Base-by-base conservation (phyloP, 2,888 invertebrate genomes). In the Biston stratarius region DNA sequence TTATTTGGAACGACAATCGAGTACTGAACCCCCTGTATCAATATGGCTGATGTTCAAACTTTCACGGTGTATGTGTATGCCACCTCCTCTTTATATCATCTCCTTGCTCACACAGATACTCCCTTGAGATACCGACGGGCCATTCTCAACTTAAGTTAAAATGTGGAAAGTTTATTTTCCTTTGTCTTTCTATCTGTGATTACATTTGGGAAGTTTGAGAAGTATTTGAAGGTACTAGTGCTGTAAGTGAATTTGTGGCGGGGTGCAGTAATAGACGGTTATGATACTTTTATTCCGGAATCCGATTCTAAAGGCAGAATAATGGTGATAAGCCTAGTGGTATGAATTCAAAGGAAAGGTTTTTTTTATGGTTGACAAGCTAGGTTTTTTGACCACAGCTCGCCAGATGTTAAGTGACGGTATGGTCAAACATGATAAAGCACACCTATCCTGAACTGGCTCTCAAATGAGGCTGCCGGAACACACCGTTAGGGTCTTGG, bases 131-230 rank as follows among this genome's bases (percentile, higher is more conserved):
- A 59, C 45, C 62, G 15, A 24, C 48, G 68, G 69, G 65, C 68
- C 67, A 70, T 65, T 74, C 69, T 72, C 55, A 69, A 71, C 75
- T 73, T 70, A 60, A 74, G 61, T 64, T 66, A 63, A 69, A 47
- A 59, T 67, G 61, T 55, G 52, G 45, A 74, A 71, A 71, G 74
- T 74, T 67, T 67, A 70, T 70, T 69, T 72, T 75, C 65, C 70
- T 38, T 70, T 62, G 70, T 65, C 57, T 58, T 53, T 45, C 24
- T 15, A 36, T 68, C 67, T 64, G 70, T 74, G 74, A 75, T 75
- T 75, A 75, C 72, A 75, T 75, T 75, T 72, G 55, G 64, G 62
- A 74, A 74, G 70, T 70, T 75, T 68, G 55, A 64, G 71, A 73
- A 70, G 69, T 69, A 72, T 70, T 68, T 2, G 44, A 51, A 65